These are phyloP conservation scores for Pentalonia nigronervosa DNA, from an alignment of 1,140 invertebrate species.

Conservation along the genomic window DNA sequence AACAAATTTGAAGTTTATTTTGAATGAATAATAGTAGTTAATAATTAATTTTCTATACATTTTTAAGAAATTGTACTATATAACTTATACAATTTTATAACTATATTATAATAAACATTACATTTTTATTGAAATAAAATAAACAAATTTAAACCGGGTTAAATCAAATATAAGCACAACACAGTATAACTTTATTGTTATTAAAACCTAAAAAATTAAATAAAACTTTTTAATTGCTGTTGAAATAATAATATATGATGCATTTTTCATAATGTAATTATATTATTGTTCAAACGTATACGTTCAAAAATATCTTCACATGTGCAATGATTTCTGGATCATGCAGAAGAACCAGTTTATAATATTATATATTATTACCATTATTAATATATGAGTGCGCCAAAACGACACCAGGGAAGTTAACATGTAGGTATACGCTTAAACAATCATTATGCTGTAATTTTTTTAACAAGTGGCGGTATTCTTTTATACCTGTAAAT, in stretches of 20 bases:
- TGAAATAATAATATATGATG: too few relatives aligned
- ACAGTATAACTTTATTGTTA: background rate
- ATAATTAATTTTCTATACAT: background rate
- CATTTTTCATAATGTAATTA: too few relatives aligned
- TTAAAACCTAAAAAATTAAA: background rate
- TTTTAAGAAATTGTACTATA: background rate
- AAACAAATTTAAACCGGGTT: background rate
- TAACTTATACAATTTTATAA: background rate
- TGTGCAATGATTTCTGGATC: too few relatives aligned
- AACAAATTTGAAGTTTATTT: background rate
- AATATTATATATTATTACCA: background rate
- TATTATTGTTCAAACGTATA: background rate
- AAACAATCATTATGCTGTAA: constrained; percentile 31
- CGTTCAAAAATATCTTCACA: background rate
- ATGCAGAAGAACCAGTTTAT: constrained; percentile 7
- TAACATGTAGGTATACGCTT: background rate
- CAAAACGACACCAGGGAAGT: constrained; percentile 25
- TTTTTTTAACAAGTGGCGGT: constrained; percentile 44
- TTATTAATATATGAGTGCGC: constrained; percentile 18
- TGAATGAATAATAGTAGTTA: background rate
- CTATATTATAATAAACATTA: background rate
- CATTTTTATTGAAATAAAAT: background rate
- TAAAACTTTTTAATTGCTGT: background rate
- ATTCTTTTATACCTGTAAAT: constrained; percentile 30
- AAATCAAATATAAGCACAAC: background rate